phyloP scores from a whole-genome alignment of 30 jellyfish, hydroid and myxozoan species.

The Aurelia aurita region DNA sequence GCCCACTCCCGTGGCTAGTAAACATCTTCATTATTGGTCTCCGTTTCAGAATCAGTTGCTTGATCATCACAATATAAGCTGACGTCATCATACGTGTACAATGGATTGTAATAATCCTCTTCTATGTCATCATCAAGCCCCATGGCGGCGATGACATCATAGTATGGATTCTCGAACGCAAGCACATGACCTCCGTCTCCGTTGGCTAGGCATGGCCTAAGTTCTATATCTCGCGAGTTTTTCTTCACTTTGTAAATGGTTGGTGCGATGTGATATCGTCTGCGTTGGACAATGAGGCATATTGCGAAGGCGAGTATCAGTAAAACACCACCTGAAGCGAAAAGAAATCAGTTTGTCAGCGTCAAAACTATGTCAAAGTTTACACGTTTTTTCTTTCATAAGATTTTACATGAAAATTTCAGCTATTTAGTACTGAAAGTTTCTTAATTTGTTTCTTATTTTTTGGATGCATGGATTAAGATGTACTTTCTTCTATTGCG shows the following conservation, averaged over 20 bases:
- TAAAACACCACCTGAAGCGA: constrained; percentile 48
- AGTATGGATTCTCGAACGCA: constrained; percentile 95
- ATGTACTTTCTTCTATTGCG: too few relatives aligned
- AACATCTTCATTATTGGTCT: constrained; percentile 75
- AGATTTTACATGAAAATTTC: too few relatives aligned
- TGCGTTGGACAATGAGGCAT: constrained; percentile 36
- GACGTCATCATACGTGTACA: constrained; percentile 69
- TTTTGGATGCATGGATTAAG: too few relatives aligned
- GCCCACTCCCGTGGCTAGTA: too few relatives aligned
- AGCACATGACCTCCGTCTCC: constrained; percentile 85
- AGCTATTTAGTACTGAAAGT: too few relatives aligned
- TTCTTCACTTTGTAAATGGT: constrained; percentile 85
- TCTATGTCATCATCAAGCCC: constrained; percentile 99
- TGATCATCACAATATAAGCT: constrained; percentile 68
- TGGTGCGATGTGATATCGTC: constrained; percentile 58
- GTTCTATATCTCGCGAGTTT: constrained; percentile 87
- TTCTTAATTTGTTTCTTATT: too few relatives aligned
- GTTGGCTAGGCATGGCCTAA: constrained; percentile 78
- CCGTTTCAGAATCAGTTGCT: constrained; percentile 80
- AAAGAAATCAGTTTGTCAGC: background rate
- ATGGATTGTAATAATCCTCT: constrained; percentile 93
- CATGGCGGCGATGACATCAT: constrained; percentile 99
- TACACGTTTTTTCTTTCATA: too few relatives aligned
- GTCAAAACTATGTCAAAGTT: too few relatives aligned
- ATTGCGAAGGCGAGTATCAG: constrained; percentile 44